Evolutionary conservation across 2,888 invertebrate species (phyloP), one percentile per base, ranked within the genome.

Genomic region (Lepidochitona cinerea): DNA sequence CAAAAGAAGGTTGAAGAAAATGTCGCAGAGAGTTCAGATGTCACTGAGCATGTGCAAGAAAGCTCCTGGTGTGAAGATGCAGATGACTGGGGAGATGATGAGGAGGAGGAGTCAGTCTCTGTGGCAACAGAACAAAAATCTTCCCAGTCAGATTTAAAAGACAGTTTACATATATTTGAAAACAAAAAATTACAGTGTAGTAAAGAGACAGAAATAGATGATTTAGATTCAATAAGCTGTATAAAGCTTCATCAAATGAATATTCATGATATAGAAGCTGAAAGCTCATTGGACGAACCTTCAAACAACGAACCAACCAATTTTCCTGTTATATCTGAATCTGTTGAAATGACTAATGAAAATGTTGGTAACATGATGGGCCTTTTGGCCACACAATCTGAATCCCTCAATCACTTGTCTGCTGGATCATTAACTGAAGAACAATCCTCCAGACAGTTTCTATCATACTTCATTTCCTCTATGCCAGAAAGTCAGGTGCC

Each of bases 1-100:
- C 96, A 96, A 91, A 92, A 93, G 59, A 88, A 94, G 84, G 95
- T 95, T 75, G 73, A 53, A 5, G 59, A 82, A 35, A 70, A 33
- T 26, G 76, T 67, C 76, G 85, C 75, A 74, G 81, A 37, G 14
- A 85, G 84, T 53, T 80, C 84, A 79, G 81, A 49, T 67, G 65
- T 12, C 9, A 32, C 33, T 29, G 52, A 64, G 35, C 59, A 32
- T 69, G 92, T 92, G 84, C 79, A 93, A 54, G 71, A 68, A 35
- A 77, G 82, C 87, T 93, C 84, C 65, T 96, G 96, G 96, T 94
- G 95, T 82, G 92, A 93, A 53, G 95, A 94, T 54, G 94, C 95
- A 0, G 95, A 96, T 87, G 94, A 95, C 77, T 95, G 95, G 95
- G 93, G 84, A 18, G 79, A 92, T 14, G 93, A 92, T 85, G 72